Evolutionary conservation across 1,140 invertebrate genomes (phyloP).

Genomic region (Myzus persicae): DNA sequence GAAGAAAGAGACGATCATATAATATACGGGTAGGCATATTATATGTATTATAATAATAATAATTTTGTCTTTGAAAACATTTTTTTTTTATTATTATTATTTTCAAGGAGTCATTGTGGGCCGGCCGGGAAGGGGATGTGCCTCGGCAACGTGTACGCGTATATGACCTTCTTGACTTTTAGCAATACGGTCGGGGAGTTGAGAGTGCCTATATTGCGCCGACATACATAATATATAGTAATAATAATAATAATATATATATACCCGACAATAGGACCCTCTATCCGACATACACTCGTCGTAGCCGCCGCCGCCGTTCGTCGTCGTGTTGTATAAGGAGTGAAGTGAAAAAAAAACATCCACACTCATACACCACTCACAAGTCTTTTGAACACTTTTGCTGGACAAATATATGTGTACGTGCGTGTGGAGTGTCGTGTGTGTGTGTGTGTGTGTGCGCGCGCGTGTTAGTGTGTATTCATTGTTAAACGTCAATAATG

Average conservation of each 20-base stretch:
- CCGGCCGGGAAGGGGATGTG: neutral
- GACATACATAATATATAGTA: neutral
- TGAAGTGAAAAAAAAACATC: slow-evolving; percentile 44
- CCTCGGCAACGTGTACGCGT: no score
- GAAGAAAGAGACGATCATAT: neutral
- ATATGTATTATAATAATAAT: slow-evolving; percentile 10
- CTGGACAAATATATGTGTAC: slow-evolving; percentile 41
- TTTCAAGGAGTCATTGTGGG: slow-evolving; percentile 31
- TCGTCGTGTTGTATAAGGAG: slow-evolving; percentile 20
- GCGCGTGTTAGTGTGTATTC: neutral
- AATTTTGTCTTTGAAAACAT: slow-evolving; percentile 55
- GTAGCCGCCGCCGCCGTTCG: neutral
- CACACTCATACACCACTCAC: slow-evolving; percentile 14
- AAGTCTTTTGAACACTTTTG: slow-evolving; percentile 53
- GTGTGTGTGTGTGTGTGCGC: neutral
- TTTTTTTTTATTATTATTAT: slow-evolving; percentile 29
- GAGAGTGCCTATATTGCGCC: slow-evolving; percentile 24
- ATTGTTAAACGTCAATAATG: slow-evolving; percentile 59
- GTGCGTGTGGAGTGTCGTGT: neutral
- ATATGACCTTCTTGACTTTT: slow-evolving; percentile 50
- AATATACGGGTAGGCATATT: neutral
- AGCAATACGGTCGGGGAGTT: slow-evolving; percentile 4
- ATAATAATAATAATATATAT: slow-evolving; percentile 20
- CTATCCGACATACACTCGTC: slow-evolving; percentile 11
- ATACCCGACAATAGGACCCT: slow-evolving; percentile 43